A percentile compares a stretch with the other conserved stretches of the same genome.
phyloP scores from a whole-genome alignment of 2,797 vertebrate species.

The Hemitrygon akajei region DNA sequence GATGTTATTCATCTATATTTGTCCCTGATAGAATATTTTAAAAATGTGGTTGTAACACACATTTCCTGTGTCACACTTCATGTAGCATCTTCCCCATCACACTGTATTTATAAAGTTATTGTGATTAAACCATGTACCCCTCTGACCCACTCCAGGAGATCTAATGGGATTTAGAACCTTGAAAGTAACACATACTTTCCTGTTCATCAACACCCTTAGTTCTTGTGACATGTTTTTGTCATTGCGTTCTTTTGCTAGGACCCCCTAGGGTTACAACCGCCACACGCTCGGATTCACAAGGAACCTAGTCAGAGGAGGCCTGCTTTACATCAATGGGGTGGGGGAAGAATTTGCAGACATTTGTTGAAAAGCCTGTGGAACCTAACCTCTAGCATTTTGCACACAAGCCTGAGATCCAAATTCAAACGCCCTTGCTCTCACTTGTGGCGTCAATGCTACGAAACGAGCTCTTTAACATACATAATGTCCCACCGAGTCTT shows the following conservation, averaged over 20 bases:
- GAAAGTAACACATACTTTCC: neutral
- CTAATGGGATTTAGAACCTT: neutral
- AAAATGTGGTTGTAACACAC: neutral
- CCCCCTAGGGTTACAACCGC: neutral
- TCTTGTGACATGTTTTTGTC: neutral
- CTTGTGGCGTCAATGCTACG: neutral
- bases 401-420: neutral
- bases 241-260: neutral
- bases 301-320: neutral
- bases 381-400: neutral
- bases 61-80: neutral
- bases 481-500: slow-evolving; percentile 66
- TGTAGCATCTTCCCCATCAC: neutral
- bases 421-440: neutral
- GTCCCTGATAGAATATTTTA: neutral
- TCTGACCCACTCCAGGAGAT: neutral
- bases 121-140: neutral
- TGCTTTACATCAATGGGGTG: neutral
- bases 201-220: neutral
- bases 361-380: neutral
- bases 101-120: neutral
- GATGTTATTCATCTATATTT: neutral
- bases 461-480: slow-evolving; percentile 53
- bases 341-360: neutral
- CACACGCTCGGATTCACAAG: neutral